A percentile compares a stretch with the other conserved stretches of the same genome.
Conservation (phyloP, 2,888 invertebrate species). For the Drosophila formosana region DNA sequence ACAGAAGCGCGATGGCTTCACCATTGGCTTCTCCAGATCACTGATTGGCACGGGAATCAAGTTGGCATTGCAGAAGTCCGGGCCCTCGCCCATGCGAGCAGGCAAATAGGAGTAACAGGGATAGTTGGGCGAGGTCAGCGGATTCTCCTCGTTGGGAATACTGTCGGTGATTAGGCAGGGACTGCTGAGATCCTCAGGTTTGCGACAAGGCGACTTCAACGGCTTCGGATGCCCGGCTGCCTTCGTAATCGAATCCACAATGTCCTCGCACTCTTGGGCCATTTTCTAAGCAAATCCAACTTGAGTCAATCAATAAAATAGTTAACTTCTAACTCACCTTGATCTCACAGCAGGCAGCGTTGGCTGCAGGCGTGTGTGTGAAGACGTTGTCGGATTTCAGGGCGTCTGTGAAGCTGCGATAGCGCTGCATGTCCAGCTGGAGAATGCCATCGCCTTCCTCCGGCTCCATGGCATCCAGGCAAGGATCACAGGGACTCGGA, state of each 20-base stretch:
- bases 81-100: slow-evolving; percentile 16
- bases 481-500: slow-evolving; percentile 55
- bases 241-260: slow-evolving; percentile 35
- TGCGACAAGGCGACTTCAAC: slow-evolving; percentile 39
- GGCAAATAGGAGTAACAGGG: slow-evolving; percentile 45
- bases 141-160: slow-evolving; percentile 2
- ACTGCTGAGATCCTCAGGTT: background rate
- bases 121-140: background rate
- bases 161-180: background rate
- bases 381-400: slow-evolving; percentile 47
- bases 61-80: slow-evolving; percentile 39
- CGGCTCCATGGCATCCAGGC: slow-evolving; percentile 30
- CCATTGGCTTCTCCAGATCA: slow-evolving; percentile 23
- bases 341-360: slow-evolving; percentile 66
- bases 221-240: slow-evolving; percentile 27
- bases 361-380: slow-evolving; percentile 41
- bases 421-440: slow-evolving; percentile 75
- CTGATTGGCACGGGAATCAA: slow-evolving; percentile 50
- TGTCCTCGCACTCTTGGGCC: slow-evolving; percentile 52
- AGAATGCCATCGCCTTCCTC: slow-evolving; percentile 60
- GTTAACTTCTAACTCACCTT: slow-evolving; percentile 33
- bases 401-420: slow-evolving; percentile 59
- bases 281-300: no score
- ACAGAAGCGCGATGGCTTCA: slow-evolving; percentile 72
- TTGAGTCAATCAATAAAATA: no score